These are phyloP conservation scores for Chaetophractus vellerosus DNA, from an alignment of 2,797 vertebrate species.

Conservation along the genomic window DNA sequence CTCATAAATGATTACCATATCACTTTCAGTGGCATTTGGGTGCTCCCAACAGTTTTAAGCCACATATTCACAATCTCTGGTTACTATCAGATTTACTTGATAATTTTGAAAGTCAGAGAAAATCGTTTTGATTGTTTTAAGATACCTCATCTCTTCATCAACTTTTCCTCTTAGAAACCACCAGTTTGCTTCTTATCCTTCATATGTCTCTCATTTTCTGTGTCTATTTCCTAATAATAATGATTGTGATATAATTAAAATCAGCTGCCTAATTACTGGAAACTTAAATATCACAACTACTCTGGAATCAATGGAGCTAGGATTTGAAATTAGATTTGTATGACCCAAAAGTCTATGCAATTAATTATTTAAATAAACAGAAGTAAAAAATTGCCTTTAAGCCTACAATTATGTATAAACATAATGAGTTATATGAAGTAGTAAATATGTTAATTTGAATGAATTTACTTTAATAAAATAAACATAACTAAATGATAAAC, in stretches of 20 bases:
- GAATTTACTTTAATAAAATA: conserved; percentile 1
- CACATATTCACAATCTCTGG: neutral
- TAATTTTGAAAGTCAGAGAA: neutral
- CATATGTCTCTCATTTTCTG: neutral
- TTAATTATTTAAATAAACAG: neutral
- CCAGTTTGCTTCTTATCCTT: neutral
- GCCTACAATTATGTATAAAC: neutral
- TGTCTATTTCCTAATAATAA: neutral
- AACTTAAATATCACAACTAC: neutral
- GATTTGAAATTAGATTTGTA: conserved; percentile 31
- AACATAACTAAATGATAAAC: neutral
- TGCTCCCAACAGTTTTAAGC: neutral
- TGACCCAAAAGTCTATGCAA: neutral
- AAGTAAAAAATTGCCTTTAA: neutral
- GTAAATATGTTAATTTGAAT: neutral
- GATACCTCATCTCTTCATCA: neutral
- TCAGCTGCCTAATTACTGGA: neutral
- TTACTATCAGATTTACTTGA: neutral
- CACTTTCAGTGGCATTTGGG: neutral
- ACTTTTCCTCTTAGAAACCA: neutral
- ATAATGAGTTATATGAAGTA: neutral
- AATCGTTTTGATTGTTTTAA: neutral
- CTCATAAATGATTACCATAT: neutral
- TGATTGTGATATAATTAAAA: neutral
- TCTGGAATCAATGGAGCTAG: neutral